Evolutionary conservation across 2,888 invertebrate species (phyloP).

Genomic region (Papilio demoleus): DNA sequence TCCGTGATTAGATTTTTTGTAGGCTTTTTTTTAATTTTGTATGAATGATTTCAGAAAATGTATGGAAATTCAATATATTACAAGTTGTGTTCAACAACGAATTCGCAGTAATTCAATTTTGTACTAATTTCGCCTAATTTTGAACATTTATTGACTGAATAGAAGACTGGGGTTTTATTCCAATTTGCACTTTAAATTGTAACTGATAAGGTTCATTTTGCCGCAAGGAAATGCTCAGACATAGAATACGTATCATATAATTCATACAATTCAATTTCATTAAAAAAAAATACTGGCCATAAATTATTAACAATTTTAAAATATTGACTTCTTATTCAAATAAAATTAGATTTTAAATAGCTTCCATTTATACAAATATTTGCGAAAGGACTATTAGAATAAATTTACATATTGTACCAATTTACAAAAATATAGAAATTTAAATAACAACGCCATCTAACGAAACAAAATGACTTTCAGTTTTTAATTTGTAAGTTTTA

Average conservation of each 20-base stretch:
- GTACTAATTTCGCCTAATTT: conserved; percentile 30
- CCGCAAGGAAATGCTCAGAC: not conserved
- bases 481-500: conserved; percentile 24
- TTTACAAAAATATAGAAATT: not conserved
- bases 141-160: conserved; percentile 35
- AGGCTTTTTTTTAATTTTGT: not conserved
- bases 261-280: too few relatives aligned
- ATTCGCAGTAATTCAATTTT: conserved; percentile 21
- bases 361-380: not conserved
- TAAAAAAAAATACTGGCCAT: not conserved
- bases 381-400: not conserved
- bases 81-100: conserved; percentile 32
- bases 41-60: not conserved
- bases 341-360: not conserved
- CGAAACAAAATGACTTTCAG: not conserved
- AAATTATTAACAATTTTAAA: not conserved
- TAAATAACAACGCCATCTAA: conserved; percentile 21
- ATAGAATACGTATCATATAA: not conserved
- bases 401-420: not conserved
- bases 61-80: not conserved
- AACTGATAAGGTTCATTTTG: conserved; percentile 17
- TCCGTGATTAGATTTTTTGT: not conserved
- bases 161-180: conserved; percentile 39
- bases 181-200: conserved; percentile 38
- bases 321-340: not conserved